Evolutionary conservation across 2,797 vertebrate species (phyloP).

Genomic region (Rhinoraja longicauda): DNA sequence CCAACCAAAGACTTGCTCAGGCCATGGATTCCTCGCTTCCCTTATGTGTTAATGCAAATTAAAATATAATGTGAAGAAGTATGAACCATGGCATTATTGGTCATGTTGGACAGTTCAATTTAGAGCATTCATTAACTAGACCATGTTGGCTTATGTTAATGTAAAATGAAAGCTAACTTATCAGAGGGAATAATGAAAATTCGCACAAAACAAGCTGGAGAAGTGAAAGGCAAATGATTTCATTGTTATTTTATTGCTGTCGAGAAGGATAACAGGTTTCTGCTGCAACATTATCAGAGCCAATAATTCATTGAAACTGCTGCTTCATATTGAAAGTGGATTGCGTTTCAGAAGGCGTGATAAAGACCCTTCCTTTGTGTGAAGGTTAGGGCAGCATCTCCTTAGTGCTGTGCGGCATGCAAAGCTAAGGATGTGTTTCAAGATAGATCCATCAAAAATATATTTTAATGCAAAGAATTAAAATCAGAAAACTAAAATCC

Average conservation of each 20-base stretch:
- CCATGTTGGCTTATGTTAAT: constrained; percentile 18
- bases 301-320: neutral
- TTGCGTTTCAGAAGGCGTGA: neutral
- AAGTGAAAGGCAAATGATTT: constrained; percentile 31
- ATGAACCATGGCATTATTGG: neutral
- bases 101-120: neutral
- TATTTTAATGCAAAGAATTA: neutral
- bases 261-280: neutral
- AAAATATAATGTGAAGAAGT: constrained; percentile 28
- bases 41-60: neutral
- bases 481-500: neutral
- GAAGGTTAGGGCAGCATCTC: neutral
- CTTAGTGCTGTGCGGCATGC: too few species aligned
- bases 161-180: neutral
- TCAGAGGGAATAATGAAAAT: constrained; percentile 6
- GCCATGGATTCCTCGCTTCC: neutral
- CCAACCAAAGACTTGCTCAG: neutral
- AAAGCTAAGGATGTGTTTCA: neutral
- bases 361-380: neutral
- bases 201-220: neutral
- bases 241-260: constrained; percentile 2
- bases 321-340: neutral
- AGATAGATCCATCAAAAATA: neutral
- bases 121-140: neutral
- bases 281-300: neutral